phyloP scores from a whole-genome alignment of 23 tunicate species.

The Phallusia fumigata region DNA sequence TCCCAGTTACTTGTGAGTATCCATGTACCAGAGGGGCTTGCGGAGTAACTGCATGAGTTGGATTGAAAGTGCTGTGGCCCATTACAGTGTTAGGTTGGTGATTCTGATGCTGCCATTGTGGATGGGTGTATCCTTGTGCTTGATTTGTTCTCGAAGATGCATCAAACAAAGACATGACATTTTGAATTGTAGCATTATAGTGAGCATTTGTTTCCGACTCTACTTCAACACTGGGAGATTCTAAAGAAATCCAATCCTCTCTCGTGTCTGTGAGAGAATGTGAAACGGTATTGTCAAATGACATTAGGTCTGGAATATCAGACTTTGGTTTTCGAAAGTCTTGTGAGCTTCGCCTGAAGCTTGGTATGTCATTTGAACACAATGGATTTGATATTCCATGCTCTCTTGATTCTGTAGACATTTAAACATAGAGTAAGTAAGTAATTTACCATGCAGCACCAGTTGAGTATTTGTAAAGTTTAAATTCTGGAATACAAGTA shows the following conservation, averaged over 20 bases:
- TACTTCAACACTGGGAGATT: neutral
- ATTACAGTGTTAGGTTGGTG: neutral
- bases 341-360: neutral
- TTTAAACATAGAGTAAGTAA: too few relatives aligned
- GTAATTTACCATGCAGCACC: too few relatives aligned
- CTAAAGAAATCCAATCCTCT: neutral
- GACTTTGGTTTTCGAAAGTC: neutral
- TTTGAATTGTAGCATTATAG: constrained; percentile 16
- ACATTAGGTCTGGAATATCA: constrained; percentile 34
- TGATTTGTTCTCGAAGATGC: neutral
- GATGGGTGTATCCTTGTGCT: neutral
- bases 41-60: neutral
- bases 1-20: neutral
- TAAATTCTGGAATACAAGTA: too few relatives aligned
- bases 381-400: constrained; percentile 34
- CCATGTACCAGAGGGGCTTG: neutral
- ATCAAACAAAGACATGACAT: constrained; percentile 38
- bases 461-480: too few relatives aligned
- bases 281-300: constrained; percentile 20
- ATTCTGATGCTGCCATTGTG: neutral
- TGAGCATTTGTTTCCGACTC: constrained; percentile 3
- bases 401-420: constrained; percentile 5
- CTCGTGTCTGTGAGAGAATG: neutral
- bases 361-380: neutral
- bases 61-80: neutral